Evolutionary conservation across 2,888 invertebrate genomes (phyloP).

Genomic region (Lasioglossum leucozonium): DNA sequence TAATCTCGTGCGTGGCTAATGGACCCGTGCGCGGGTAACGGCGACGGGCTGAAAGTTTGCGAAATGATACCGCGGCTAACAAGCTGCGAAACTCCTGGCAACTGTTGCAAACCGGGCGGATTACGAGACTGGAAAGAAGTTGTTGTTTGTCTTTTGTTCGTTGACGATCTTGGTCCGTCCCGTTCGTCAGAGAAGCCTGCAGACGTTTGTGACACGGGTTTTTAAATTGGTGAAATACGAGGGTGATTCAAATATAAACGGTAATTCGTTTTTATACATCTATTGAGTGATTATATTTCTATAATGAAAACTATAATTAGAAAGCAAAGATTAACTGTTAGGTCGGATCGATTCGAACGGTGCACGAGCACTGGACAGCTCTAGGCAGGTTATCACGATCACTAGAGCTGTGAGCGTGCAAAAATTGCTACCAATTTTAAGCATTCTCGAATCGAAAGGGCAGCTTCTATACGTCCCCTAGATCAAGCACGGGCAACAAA

Average conservation of each 20-base stretch:
- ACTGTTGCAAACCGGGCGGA: not conserved
- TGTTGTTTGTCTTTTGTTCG: not conserved
- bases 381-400: too few relatives aligned
- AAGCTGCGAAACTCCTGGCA: constrained; percentile 22
- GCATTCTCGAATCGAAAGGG: not conserved
- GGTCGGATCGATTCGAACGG: not conserved
- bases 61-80: constrained; percentile 24
- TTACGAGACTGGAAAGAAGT: not conserved
- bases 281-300: too few relatives aligned
- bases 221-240: not conserved
- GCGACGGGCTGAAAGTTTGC: constrained; percentile 29
- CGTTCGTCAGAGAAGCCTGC: too few relatives aligned
- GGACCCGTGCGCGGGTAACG: constrained; percentile 40
- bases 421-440: not conserved
- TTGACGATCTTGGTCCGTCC: too few relatives aligned
- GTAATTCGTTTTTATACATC: too few relatives aligned
- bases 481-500: not conserved
- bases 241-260: too few relatives aligned
- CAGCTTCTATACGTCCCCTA: not conserved
- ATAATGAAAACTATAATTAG: constrained; percentile 9
- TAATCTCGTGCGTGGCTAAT: constrained; percentile 41
- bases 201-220: too few relatives aligned
- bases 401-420: not conserved
- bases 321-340: constrained; percentile 8
- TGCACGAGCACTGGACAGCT: not conserved